Conservation (phyloP, 2,888 invertebrate species). For the Stenodera caucasica region DNA sequence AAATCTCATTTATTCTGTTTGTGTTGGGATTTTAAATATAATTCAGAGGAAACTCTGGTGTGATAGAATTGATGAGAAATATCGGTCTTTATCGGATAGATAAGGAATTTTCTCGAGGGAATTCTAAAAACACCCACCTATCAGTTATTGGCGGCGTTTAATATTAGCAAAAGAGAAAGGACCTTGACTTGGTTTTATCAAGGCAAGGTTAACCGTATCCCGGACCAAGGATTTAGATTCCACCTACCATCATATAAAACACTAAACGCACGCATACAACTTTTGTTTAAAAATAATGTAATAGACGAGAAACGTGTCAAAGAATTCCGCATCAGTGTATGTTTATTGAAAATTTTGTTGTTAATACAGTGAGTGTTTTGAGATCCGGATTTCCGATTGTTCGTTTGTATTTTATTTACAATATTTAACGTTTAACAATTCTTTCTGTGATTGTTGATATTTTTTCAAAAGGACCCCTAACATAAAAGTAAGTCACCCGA, state of each 20-base stretch:
- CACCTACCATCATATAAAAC: constrained; percentile 23
- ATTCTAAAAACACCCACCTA: too few species aligned
- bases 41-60: too few species aligned
- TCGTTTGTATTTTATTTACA: background rate
- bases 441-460: background rate
- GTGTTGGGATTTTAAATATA: too few species aligned
- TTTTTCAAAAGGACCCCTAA: background rate
- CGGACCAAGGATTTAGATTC: constrained; percentile 32
- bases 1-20: too few species aligned
- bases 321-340: background rate
- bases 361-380: background rate
- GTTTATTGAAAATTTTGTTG: background rate
- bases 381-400: background rate
- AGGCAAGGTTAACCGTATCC: constrained; percentile 39
- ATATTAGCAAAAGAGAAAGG: constrained; percentile 16
- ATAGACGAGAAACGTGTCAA: background rate
- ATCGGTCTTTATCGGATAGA: background rate
- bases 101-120: background rate
- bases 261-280: constrained; percentile 3
- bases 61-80: too few species aligned
- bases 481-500: constrained; percentile 20
- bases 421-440: background rate
- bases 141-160: background rate
- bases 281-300: background rate
- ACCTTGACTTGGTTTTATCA: constrained; percentile 47